phyloP scores from a whole-genome alignment of 2,113 vertebrate genomes.

The Alethe castanea region DNA sequence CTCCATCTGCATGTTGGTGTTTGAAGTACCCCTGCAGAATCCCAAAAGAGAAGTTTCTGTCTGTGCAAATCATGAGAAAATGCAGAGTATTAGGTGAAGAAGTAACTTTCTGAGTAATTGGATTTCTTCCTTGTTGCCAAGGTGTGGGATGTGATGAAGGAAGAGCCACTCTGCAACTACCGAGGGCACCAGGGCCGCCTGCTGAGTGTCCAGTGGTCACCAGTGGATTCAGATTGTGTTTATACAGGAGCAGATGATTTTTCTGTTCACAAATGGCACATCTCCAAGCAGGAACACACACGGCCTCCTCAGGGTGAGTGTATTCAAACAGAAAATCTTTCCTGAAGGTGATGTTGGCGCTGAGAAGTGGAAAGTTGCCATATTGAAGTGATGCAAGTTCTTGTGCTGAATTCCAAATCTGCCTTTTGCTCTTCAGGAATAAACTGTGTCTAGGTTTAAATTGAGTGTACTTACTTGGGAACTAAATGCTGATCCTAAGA shows the following conservation, averaged over 20 bases:
- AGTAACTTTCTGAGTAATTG: not conserved
- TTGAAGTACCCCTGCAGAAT: not conserved
- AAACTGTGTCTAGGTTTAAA: not conserved
- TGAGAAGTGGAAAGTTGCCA: not conserved
- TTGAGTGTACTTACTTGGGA: not conserved
- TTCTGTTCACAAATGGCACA: slow-evolving; percentile 87
- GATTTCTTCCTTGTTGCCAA: slow-evolving; percentile 46
- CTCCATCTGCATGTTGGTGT: not conserved
- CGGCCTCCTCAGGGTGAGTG: slow-evolving; percentile 87
- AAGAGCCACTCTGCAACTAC: slow-evolving; percentile 88
- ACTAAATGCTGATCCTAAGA: not conserved
- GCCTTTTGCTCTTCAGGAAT: not conserved
- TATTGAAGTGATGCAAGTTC: not conserved
- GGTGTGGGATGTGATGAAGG: slow-evolving; percentile 93
- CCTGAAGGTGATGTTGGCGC: not conserved
- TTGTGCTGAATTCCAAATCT: not conserved
- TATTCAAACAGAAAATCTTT: not conserved
- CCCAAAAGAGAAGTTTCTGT: not conserved
- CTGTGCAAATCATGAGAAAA: not conserved
- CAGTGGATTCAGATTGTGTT: slow-evolving; percentile 84
- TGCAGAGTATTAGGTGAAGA: not conserved
- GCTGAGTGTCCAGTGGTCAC: slow-evolving; percentile 90
- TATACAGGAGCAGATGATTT: slow-evolving; percentile 96
- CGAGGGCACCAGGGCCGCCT: slow-evolving; percentile 87
- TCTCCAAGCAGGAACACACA: slow-evolving; percentile 85